A percentile compares a stretch with the other conserved stretches of the same genome.
phyloP scores from a whole-genome alignment of 2,113 vertebrate genomes.

The Salvelinus fontinalis region DNA sequence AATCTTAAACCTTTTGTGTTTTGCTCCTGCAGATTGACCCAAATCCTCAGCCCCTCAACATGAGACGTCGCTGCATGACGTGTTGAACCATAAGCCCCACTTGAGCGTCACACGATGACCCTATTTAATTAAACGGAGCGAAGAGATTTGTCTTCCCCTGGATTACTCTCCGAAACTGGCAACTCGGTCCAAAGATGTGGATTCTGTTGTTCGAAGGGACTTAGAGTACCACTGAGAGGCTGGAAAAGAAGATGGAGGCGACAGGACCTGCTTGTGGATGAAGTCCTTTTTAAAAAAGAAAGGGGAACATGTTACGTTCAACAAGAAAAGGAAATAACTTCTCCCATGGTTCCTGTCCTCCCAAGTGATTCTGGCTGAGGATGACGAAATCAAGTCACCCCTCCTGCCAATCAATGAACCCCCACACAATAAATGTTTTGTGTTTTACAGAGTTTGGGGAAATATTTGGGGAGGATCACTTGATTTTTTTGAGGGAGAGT shows the following conservation, averaged over 20 bases:
- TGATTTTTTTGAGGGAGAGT: constrained; percentile 41
- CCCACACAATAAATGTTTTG: constrained; percentile 41
- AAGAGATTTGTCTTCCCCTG: constrained; percentile 69
- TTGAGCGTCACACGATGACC: constrained; percentile 31
- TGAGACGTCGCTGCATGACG: constrained; percentile 91
- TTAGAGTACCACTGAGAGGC: constrained; percentile 33
- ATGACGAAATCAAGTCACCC: constrained; percentile 22
- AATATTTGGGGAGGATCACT: constrained; percentile 40
- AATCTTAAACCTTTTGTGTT: neutral
- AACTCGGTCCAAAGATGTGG: constrained; percentile 36
- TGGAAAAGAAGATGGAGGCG: constrained; percentile 40
- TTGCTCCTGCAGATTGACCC: constrained; percentile 84
- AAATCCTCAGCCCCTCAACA: constrained; percentile 75
- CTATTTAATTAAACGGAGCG: constrained; percentile 47
- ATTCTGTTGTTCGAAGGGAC: constrained; percentile 21
- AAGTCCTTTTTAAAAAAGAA: constrained; percentile 20
- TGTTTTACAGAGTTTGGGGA: constrained; percentile 46
- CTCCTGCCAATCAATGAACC: constrained; percentile 47
- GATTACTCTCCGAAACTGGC: constrained; percentile 64
- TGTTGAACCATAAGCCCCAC: constrained; percentile 75
- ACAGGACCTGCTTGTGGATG: constrained; percentile 41
- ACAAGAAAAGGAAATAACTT: constrained; percentile 35
- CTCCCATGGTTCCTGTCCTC: constrained; percentile 55
- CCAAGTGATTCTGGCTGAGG: constrained; percentile 50
- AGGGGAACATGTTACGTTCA: constrained; percentile 44